These are phyloP conservation scores for Dromius quadrimaculatus DNA, from an alignment of 2,888 invertebrate genomes.

Conservation along the genomic window DNA sequence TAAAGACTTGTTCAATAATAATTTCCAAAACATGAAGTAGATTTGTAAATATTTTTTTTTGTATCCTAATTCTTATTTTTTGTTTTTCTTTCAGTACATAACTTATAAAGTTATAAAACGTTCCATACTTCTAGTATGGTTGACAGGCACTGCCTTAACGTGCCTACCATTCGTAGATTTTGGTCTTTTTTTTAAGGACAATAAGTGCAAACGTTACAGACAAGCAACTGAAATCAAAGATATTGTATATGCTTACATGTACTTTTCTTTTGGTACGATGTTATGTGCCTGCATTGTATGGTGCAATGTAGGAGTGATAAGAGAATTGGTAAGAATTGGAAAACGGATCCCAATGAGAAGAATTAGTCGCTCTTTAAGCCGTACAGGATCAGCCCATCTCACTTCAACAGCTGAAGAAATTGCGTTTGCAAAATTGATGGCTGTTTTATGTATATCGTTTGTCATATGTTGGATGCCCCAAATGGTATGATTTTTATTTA, in stretches of 20 bases:
- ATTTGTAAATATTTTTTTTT: too few species aligned
- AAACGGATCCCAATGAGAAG: conserved; percentile 64
- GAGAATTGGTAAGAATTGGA: conserved; percentile 76
- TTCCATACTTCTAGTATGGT: conserved; percentile 78
- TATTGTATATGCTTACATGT: conserved; percentile 80
- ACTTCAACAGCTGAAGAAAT: conserved; percentile 82
- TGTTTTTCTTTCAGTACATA: conserved; percentile 75
- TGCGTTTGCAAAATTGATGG: conserved; percentile 88
- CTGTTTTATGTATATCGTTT: conserved; percentile 83
- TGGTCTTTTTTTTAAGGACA: conserved; percentile 77
- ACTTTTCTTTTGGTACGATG: conserved; percentile 79
- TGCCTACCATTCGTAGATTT: conserved; percentile 82
- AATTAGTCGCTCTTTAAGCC: conserved; percentile 64
- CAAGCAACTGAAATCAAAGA: conserved; percentile 75
- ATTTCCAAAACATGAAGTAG: too few species aligned
- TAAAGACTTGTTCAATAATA: too few species aligned
- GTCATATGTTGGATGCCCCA: conserved; percentile 90
- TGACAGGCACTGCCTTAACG: conserved; percentile 77
- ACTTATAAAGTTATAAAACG: conserved; percentile 82
- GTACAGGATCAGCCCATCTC: conserved; percentile 44
- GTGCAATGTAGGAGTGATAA: conserved; percentile 86
- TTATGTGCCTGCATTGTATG: conserved; percentile 82
- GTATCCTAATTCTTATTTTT: too few species aligned
- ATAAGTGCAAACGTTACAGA: conserved; percentile 78
- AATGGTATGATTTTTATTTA: conserved; percentile 79